Evolutionary conservation across 2,888 invertebrate genomes (phyloP).

Genomic region (Drosophila neonasuta): DNA sequence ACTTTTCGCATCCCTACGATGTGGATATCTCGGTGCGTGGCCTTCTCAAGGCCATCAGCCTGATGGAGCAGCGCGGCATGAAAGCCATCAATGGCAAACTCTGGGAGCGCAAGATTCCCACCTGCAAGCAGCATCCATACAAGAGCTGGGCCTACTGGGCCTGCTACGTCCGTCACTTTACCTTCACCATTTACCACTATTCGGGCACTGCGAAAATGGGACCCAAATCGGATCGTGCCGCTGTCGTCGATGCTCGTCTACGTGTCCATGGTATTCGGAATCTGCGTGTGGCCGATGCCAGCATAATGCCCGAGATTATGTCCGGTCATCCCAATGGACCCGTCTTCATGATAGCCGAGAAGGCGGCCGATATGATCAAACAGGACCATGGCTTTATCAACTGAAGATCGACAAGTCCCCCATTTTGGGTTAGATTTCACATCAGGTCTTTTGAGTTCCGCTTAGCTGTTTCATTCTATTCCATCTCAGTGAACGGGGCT

Average conservation of each 20-base stretch:
- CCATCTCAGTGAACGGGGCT: constrained; percentile 14
- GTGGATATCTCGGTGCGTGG: constrained; percentile 85
- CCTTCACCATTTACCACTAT: constrained; percentile 86
- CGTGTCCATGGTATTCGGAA: constrained; percentile 83
- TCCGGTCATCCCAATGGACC: constrained; percentile 84
- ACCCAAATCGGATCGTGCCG: constrained; percentile 84
- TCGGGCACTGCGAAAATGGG: constrained; percentile 87
- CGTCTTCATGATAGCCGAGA: constrained; percentile 84
- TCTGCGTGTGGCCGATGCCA: constrained; percentile 84
- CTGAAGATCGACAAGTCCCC: constrained; percentile 27
- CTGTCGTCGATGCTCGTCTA: constrained; percentile 86
- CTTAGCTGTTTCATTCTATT: constrained; percentile 2
- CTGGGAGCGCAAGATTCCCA: constrained; percentile 85
- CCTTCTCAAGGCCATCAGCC: constrained; percentile 83
- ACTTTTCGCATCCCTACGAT: constrained; percentile 86
- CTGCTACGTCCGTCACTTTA: constrained; percentile 85
- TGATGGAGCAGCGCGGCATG: constrained; percentile 83
- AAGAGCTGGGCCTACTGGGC: constrained; percentile 86
- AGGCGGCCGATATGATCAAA: constrained; percentile 84
- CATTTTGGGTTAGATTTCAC: constrained; percentile 10
- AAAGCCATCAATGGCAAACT: constrained; percentile 83
- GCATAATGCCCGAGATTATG: constrained; percentile 84
- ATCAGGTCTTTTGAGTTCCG: constrained; percentile 52
- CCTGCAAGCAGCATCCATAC: constrained; percentile 84
- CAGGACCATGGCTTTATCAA: constrained; percentile 81